phyloP scores from a whole-genome alignment of 2,888 invertebrate genomes.

The Trissolcus brochymenae region DNA sequence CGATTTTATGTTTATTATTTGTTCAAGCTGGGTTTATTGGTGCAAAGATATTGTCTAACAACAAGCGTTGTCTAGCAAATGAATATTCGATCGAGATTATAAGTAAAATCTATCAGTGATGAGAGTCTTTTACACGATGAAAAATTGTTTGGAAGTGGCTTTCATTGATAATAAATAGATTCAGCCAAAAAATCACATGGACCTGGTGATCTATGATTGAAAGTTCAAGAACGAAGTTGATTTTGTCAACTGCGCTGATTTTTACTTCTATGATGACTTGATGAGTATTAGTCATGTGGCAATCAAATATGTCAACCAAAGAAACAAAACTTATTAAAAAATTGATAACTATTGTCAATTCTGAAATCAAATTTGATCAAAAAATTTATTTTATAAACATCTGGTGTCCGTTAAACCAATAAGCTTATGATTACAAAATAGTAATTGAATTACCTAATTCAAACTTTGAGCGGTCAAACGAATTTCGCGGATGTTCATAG shows the following conservation, averaged over 20 bases:
- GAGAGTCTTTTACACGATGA: too few species aligned
- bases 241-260: background rate
- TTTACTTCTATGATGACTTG: background rate
- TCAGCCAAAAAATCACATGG: too few species aligned
- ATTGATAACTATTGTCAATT: background rate
- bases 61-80: too few species aligned
- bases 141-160: too few species aligned
- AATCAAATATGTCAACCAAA: background rate
- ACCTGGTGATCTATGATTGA: too few species aligned
- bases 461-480: background rate
- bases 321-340: background rate
- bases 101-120: too few species aligned
- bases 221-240: too few species aligned
- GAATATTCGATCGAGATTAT: too few species aligned
- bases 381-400: background rate
- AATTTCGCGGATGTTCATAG: background rate
- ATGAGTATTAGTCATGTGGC: background rate
- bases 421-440: background rate
- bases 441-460: background rate
- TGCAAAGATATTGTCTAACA: too few species aligned
- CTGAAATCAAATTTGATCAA: background rate
- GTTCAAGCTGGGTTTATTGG: too few species aligned
- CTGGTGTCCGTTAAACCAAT: background rate
- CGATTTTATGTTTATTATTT: too few species aligned
- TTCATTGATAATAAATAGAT: too few species aligned